Base-by-base conservation (phyloP, 1,140 invertebrate species). In the Helicoverpa armigera region DNA sequence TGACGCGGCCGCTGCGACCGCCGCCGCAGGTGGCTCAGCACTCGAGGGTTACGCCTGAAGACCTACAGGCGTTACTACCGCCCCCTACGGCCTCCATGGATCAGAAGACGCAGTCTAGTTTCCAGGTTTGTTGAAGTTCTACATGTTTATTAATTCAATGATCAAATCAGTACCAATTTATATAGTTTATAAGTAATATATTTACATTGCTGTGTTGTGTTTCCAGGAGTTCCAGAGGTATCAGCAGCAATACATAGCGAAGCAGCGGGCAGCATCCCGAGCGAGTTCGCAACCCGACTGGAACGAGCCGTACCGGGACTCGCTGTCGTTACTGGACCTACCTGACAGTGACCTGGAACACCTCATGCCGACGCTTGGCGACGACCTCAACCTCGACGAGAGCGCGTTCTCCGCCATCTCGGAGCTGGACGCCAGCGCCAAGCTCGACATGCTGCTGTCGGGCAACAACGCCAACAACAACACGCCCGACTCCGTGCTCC, bases 221-320 rank as follows among this genome's bases (percentile, higher is more conserved):
- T 92, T 93, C 48, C 95, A 96, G 92, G 96, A 96, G 83, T 96
- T 96, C 87, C 95, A 96, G 65, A 93, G 95, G 79, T 96, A 96
- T 86, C 96, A 96, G 85, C 96, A 96, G 92, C 96, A 96, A 88
- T 96, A 96, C 87, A 96, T 96, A 83, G 95, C 96, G 4, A 90
- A 95, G 81, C 96, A 96, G 83, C 93, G 95, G 2, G 94, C 95
- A 1, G 94, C 93, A 9, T 91, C 90, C 2, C 86, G 91, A 9
- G 91, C 89, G 29, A 85, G 88, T 13, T 73, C 89, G 7, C 88
- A 89, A 70, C 85, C 89, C 12, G 92, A 94, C 60, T 94, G 93
- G 93, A 89, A 89, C 82, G 90, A 93, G 79, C 90, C 94, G 0
- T 94, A 93, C 81, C 90, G 91, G 89, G 92, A 94, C 88, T 88